Base-by-base conservation (phyloP, 2,888 invertebrate species). In the Koerneria pararmatus region DNA sequence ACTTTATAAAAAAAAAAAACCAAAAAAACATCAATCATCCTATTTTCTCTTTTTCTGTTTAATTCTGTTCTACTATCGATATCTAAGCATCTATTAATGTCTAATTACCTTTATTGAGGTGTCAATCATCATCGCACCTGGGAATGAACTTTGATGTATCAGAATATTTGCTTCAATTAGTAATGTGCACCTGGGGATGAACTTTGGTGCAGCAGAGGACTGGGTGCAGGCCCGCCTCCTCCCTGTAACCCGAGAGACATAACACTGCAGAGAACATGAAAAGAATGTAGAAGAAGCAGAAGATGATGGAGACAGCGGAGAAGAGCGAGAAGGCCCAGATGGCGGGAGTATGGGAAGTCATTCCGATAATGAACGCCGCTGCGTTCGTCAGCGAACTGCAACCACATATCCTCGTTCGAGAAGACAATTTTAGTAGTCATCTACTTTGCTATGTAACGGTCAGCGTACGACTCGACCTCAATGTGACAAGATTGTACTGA, bases 291-390 rank as follows among this genome's bases (percentile, higher is more conserved):
- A 77, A 57, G 68, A 68, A 73, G 60, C 70, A 70, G 37, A 74
- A 69, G 32, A 68, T 65, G 32, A 74, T 72, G 1, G 74, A 68
- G 27, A 74, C 72, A 1, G 69, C 72, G 3, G 67, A 72, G 59
- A 74, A 81, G 27, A 80, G 70, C 51, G 80, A 79, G 66, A 79
- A 79, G 0, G 78, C 74, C 22, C 76, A 60, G 34, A 79, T 75
- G 11, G 79, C 79, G 0, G 79, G 79, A 0, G 79, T 79, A 27
- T 78, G 75, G 11, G 76, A 77, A 27, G 72, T 60, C 69, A 73
- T 73, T 58, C 72, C 72, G 27, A 73, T 71, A 57, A 73, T 65
- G 68, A 71, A 79, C 31, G 69, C 74, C 71, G 62, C 78, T 57
- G 70, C 69, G 37, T 73, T 73, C 5, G 72, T 73, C n/a, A 73